Evolutionary conservation across 2,888 invertebrate genomes (phyloP), one percentile per base, ranked within the genome.

Genomic region (Therioaphis trifolii): DNA sequence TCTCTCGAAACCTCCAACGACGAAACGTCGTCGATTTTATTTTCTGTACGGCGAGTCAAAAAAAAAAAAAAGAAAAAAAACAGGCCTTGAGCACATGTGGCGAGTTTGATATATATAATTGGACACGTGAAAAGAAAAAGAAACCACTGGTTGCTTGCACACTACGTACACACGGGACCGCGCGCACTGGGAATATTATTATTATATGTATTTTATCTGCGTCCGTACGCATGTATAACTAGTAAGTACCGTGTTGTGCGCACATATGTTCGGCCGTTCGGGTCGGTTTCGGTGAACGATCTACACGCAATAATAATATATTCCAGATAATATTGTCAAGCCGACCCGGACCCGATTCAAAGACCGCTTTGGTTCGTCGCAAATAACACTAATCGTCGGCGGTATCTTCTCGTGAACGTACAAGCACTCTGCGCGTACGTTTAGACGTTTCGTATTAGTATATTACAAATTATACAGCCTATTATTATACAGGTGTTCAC

Each of bases 91-190:
- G 55, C 55, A 74, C 74, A 74, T 55, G 40, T 74, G 55, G 72
- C 35, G 35, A 14, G 66, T 66, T 66, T 40, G n/a, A 49, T 29
- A n/a, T 72, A n/a, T 52, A 35, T 55, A 74, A 55, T 55, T 55
- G 21, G 35, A 74, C 74, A 55, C 27, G 74, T 55, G 74, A 55
- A 21, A 29, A 29, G 18, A 27, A 72, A 55, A 74, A 74, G 74
- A 74, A 55, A 55, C 21, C 52, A 21, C 21, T 1, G 74, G 21
- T 35, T 55, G 74, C 35, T 52, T 21, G 18, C 14, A 12, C 12
- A 5, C 15, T n/a, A 1, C 3, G n/a, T 58, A 24, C n/a, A 52
- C n/a, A n/a, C n/a, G n/a, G n/a, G n/a, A n/a, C 46, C 46, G 46
- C 49, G 18, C 49, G 49, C 49, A 3, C 21, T 29, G 63, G 29